These are phyloP conservation scores for Lepus oiostolus DNA, from an alignment of 2,797 vertebrate genomes.

Conservation along the genomic window DNA sequence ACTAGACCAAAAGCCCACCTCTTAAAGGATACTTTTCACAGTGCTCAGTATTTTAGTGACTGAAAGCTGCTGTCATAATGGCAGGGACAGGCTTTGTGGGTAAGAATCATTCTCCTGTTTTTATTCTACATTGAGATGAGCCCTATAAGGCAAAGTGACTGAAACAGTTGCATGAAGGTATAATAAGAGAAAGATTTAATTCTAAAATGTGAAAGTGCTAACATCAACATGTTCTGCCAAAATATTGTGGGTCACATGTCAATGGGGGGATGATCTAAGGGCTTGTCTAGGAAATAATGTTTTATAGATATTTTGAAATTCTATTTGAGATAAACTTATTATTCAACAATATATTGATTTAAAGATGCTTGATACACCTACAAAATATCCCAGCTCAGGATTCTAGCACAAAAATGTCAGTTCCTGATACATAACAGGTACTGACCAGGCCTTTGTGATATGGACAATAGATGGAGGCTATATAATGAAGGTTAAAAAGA, in stretches of 20 bases:
- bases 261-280: background rate
- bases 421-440: background rate
- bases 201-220: background rate
- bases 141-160: background rate
- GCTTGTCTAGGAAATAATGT: background rate
- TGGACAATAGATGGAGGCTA: background rate
- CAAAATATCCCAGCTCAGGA: slow-evolving; percentile 3
- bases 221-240: background rate
- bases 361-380: background rate
- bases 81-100: background rate
- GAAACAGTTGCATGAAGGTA: background rate
- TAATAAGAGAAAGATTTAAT: slow-evolving; percentile 40
- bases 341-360: slow-evolving; percentile 22
- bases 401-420: background rate
- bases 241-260: background rate
- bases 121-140: background rate
- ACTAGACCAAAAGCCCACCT: too few species aligned
- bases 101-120: slow-evolving; percentile 40
- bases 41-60: background rate
- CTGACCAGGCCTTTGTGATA: background rate
- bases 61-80: background rate
- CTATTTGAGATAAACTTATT: slow-evolving; percentile 6
- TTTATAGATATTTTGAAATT: slow-evolving; percentile 5
- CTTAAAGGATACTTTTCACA: background rate
- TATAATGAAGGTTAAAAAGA: background rate